Evolutionary conservation across 2,888 invertebrate species (phyloP), one percentile per base, ranked within the genome.

Genomic region (Ormyrus pomaceus): DNA sequence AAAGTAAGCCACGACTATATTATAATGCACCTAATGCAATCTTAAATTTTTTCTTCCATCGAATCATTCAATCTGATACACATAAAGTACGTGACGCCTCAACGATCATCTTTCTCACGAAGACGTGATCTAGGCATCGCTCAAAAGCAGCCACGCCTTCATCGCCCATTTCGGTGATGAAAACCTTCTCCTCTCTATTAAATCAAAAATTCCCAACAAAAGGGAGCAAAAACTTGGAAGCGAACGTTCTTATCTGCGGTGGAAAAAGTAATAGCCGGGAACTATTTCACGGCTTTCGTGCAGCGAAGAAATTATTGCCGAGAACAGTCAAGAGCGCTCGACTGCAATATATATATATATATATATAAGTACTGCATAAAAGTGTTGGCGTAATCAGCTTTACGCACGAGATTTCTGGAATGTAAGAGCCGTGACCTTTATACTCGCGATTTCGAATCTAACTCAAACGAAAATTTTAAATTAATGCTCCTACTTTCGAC

Each of bases 281-380:
- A 71, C 13, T 45, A 45, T 64, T 62, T 65, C 46, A 58, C 53
- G 34, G 19, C 13, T 13, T 71, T 65, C 71, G 53, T 71, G 58
- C 65, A 2, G 11, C 51, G 46, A 46, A n/a, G 34, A 65, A n/a
- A 62, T 69, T 76, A 76, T 19, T 19, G 19, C 19, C 19, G 19
- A 19, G 19, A 19, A 19, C 19, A 19, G 19, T 19, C 19, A 19
- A 19, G 19, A 19, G 19, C 19, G 19, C 19, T 19, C 19, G 19
- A 19, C 19, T 19, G 19, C 19, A 19, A 19, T 19, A 19, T 19
- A 19, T 19, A 19, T 19, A 1, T 19, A 19, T 19, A 19, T 13
- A 13, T 13, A 13, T 13, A 13, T 13, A 13, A 1, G 1, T 19
- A 19, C 19, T 19, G 19, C 19, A 19, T 19, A 19, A 19, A 19